These are phyloP conservation scores for Coturnix japonica DNA, from an alignment of 2,113 vertebrate species.

Conservation along the genomic window DNA sequence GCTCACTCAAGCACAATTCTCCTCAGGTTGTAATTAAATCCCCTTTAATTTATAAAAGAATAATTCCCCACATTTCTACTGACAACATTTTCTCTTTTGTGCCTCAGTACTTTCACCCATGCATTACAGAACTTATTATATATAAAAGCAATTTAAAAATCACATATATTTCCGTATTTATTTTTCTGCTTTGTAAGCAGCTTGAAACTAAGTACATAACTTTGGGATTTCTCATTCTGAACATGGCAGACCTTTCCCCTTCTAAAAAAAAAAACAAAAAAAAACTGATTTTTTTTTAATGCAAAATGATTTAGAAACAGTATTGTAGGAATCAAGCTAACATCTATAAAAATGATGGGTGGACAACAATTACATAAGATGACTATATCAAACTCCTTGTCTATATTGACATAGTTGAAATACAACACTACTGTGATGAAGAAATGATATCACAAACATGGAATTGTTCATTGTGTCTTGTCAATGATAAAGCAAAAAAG, in stretches of 20 bases:
- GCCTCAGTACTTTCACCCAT: background rate
- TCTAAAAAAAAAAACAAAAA: background rate
- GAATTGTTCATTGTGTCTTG: rapidly evolving
- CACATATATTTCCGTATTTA: background rate
- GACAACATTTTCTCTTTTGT: background rate
- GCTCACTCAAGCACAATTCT: background rate
- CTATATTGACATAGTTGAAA: background rate
- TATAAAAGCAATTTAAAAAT: background rate
- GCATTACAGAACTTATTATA: background rate
- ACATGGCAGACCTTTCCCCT: background rate
- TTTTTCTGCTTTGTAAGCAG: background rate
- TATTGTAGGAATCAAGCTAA: background rate
- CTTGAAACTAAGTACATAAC: background rate
- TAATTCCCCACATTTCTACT: background rate
- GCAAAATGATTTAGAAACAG: background rate
- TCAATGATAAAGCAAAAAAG: background rate
- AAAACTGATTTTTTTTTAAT: background rate
- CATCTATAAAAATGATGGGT: background rate
- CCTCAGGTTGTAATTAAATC: background rate
- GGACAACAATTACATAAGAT: background rate
- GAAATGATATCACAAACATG: background rate
- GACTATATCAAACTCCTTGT: background rate
- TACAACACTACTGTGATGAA: background rate
- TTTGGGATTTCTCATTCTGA: background rate
- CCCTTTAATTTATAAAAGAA: background rate